A percentile compares a stretch with the other conserved stretches of the same genome.
Evolutionary conservation across 1,140 invertebrate species (phyloP).

Genomic region (Drosophila pectinifera): DNA sequence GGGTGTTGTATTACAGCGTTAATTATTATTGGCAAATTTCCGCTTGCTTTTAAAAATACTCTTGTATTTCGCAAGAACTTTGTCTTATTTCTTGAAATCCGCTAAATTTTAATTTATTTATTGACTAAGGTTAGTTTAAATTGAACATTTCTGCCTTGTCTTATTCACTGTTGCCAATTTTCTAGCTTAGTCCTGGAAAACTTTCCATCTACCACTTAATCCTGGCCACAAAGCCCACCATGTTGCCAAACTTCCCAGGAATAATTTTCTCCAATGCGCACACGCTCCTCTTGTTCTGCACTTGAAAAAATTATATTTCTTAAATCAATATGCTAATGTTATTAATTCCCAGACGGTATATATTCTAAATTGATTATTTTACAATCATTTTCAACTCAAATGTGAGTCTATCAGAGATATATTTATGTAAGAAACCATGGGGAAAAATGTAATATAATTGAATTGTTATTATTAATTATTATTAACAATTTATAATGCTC

Average conservation of each 20-base stretch:
- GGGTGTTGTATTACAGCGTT: neutral
- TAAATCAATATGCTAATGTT: neutral
- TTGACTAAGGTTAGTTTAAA: neutral
- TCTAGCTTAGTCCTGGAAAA: neutral
- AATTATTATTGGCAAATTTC: neutral
- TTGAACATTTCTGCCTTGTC: neutral
- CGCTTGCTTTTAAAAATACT: neutral
- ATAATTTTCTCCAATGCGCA: constrained; percentile 1
- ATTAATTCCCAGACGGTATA: no score
- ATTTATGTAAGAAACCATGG: no score
- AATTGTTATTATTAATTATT: no score
- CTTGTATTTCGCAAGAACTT: neutral
- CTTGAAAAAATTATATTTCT: neutral
- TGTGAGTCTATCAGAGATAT: no score
- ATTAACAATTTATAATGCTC: no score
- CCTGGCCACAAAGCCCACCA: constrained; percentile 2
- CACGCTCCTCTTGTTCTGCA: neutral
- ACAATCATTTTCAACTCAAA: no score
- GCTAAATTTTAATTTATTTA: neutral
- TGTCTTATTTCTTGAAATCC: neutral
- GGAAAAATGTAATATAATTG: no score
- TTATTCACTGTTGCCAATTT: neutral
- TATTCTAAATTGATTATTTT: no score
- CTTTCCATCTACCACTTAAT: neutral
- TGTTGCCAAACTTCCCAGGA: constrained; percentile 4